Evolutionary conservation across 2,888 invertebrate genomes (phyloP), one percentile per base, ranked within the genome.

Genomic region (Julus scandinavius): DNA sequence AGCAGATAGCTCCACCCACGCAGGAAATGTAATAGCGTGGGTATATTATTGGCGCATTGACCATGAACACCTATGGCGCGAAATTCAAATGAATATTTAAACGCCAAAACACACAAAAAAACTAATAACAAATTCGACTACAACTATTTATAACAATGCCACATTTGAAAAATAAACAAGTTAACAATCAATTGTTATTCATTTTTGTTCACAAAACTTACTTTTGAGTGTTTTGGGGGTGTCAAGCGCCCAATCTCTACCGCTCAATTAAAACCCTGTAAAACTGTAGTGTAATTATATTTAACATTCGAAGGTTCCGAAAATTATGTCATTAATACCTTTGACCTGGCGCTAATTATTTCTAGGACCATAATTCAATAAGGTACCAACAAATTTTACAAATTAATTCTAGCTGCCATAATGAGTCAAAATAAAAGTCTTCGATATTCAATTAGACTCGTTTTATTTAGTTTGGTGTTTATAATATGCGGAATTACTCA

Each of bases 401-500:
- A 63, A 63, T 4, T 20, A 63, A 72, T n/a, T n/a, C 20, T 29
- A 29, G 72, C 72, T 7, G 3, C 6, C 29, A 72, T 29, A 72
- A 72, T 72, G 72, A 72, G 17, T 7, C 72, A 72, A 29, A 29
- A 72, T 72, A 72, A 72, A n/a, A 2, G 1, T n/a, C n/a, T 72
- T 20, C 72, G 3, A 1, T 29, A 72, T 17, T 17, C 72, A 72
- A 50, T 54, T 54, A 54, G 49, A 29, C 20, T 54, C 5, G 29
- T 86, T 38, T 50, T 86, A 86, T 86, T 86, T 29, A 50, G 49
- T 20, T 50, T 50, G 49, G 58, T 54, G 17, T 86, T 54, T 54
- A 40, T 86, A 20, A 40, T 86, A 17, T 88, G 88, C 89, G 94
- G 94, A 88, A 92, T 93, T 88, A 92, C 93, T 88, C 94, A 94